Conservation (phyloP, 1,140 invertebrate genomes). For the Diabrotica virgifera region DNA sequence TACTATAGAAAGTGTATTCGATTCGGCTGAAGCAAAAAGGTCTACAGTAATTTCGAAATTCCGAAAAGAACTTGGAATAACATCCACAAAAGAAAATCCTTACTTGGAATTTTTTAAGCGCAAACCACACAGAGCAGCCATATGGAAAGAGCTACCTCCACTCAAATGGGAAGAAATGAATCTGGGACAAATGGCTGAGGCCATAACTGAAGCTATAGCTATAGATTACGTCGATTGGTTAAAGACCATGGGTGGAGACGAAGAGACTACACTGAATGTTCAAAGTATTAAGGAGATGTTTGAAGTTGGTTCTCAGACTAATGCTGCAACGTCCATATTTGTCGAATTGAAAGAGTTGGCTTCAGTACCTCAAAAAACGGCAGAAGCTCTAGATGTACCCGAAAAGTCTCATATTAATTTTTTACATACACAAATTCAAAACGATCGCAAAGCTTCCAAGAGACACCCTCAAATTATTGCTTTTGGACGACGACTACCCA, state of each 20-base stretch:
- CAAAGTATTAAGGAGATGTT: slow-evolving; percentile 53
- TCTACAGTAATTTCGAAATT: slow-evolving; percentile 3
- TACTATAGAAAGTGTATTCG: background rate
- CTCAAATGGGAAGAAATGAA: slow-evolving; percentile 35
- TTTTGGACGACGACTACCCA: slow-evolving; percentile 54
- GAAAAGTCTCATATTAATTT: slow-evolving; percentile 38
- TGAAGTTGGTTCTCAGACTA: slow-evolving; percentile 58
- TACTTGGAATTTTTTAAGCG: slow-evolving; percentile 40
- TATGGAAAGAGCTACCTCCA: slow-evolving; percentile 38
- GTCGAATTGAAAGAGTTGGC: slow-evolving; percentile 51
- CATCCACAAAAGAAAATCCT: slow-evolving; percentile 23
- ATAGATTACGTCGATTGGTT: slow-evolving; percentile 62
- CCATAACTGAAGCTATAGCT: slow-evolving; percentile 53
- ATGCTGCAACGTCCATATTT: slow-evolving; percentile 51
- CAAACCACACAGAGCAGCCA: slow-evolving; percentile 29
- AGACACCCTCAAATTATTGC: slow-evolving; percentile 47
- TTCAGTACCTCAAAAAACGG: slow-evolving; percentile 50
- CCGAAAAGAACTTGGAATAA: background rate
- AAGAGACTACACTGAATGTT: slow-evolving; percentile 47
- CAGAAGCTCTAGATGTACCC: slow-evolving; percentile 44
- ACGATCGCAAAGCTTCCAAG: slow-evolving; percentile 51
- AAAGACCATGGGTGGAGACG: slow-evolving; percentile 48
- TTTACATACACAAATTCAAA: slow-evolving; percentile 49
- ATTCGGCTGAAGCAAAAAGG: background rate
- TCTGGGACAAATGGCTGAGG: slow-evolving; percentile 53